Conservation (phyloP, 2,113 vertebrate species). For the Zapus hudsonius region DNA sequence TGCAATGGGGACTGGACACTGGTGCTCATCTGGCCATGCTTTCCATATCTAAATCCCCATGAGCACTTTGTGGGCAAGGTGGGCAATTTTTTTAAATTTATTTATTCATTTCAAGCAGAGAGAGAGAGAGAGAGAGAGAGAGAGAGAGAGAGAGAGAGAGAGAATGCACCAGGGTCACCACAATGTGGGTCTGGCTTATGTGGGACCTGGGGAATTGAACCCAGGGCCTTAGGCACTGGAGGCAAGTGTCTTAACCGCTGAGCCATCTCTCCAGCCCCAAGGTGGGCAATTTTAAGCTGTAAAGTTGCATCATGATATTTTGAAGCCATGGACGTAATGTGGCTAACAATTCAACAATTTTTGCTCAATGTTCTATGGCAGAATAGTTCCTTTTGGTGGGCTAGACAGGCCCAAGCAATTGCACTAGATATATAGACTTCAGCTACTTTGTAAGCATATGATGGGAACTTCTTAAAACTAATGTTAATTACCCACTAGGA, state of each 20-base stretch:
- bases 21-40: not conserved
- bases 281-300: too few relatives aligned
- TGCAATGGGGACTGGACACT: not conserved
- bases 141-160: too few relatives aligned
- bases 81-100: too few relatives aligned
- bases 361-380: conserved; percentile 25
- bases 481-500: conserved; percentile 82
- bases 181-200: too few relatives aligned
- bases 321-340: not conserved
- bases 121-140: too few relatives aligned
- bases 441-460: conserved; percentile 75
- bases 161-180: too few relatives aligned
- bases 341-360: conserved; percentile 19
- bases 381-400: conserved; percentile 68
- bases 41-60: not conserved
- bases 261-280: too few relatives aligned
- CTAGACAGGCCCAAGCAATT: conserved; percentile 68
- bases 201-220: too few relatives aligned
- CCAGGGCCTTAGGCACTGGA: too few relatives aligned
- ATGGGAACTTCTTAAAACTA: conserved; percentile 82
- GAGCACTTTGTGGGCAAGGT: not conserved
- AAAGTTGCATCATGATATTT: conserved; percentile 10
- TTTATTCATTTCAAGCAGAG: too few relatives aligned
- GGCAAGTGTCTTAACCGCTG: too few relatives aligned
- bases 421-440: conserved; percentile 77